A percentile compares a stretch with the other conserved stretches of the same genome.
phyloP scores from a whole-genome alignment of 1,140 invertebrate species.

The Nasonia giraulti region DNA sequence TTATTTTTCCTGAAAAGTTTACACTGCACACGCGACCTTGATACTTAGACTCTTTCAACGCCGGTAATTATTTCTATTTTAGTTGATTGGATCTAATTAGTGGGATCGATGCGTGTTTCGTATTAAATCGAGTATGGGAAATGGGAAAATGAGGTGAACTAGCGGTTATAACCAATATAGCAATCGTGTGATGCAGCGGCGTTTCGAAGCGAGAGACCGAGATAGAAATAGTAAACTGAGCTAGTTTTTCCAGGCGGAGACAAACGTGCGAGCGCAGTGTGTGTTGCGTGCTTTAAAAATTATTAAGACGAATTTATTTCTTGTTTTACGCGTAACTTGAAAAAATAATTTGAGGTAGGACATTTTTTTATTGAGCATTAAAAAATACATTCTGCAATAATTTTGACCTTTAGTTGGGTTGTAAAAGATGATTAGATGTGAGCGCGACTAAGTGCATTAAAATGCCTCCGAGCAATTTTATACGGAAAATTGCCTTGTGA shows the following conservation, averaged over 20 bases:
- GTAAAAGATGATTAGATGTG: background rate
- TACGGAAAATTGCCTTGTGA: too few species aligned
- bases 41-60: background rate
- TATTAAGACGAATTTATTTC: too few species aligned
- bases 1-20: background rate
- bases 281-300: too few species aligned
- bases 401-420: background rate
- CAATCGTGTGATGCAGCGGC: too few species aligned
- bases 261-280: too few species aligned
- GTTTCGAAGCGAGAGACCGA: too few species aligned
- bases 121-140: background rate
- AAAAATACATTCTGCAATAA: background rate
- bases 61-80: background rate
- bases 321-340: too few species aligned
- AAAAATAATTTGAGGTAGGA: too few species aligned
- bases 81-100: background rate
- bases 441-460: background rate
- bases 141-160: background rate
- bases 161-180: too few species aligned
- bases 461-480: background rate
- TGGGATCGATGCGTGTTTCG: background rate
- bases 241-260: background rate
- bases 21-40: background rate
- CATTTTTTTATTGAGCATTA: too few species aligned
- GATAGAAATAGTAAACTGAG: background rate